These are phyloP conservation scores for Hirtodrosophila histrioides DNA, from an alignment of 2,888 invertebrate species.

Conservation along the genomic window DNA sequence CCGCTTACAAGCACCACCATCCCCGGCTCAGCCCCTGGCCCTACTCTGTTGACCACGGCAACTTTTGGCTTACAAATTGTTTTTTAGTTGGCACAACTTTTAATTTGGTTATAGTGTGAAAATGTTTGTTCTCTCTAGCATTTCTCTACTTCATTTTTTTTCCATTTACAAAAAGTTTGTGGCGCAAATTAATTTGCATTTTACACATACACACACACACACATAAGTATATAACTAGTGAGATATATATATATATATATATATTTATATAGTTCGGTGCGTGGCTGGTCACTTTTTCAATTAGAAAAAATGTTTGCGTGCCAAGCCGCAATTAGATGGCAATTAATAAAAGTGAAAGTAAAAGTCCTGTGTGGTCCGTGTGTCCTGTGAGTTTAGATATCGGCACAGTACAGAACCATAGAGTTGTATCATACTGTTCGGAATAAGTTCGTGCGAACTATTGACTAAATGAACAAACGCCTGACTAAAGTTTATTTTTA, in stretches of 20 bases:
- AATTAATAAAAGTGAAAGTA: constrained; percentile 55
- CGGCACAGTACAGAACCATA: background rate
- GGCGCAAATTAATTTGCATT: constrained; percentile 73
- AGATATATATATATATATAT: too few relatives aligned
- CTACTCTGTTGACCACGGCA: constrained; percentile 43
- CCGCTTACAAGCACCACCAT: background rate
- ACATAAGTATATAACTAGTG: background rate
- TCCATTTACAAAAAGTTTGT: constrained; percentile 63
- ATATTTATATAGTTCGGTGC: background rate
- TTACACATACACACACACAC: constrained; percentile 35
- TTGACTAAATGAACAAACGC: too few relatives aligned
- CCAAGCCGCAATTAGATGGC: constrained; percentile 65
- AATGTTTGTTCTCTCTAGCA: constrained; percentile 57
- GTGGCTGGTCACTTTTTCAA: constrained; percentile 52
- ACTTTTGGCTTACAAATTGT: constrained; percentile 77
- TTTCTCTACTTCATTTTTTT: constrained; percentile 17
- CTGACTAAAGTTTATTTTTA: too few relatives aligned
- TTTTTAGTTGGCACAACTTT: constrained; percentile 75
- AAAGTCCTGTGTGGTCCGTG: background rate
- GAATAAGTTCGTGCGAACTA: too few relatives aligned
- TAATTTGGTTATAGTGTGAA: constrained; percentile 77
- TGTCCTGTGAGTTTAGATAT: constrained; percentile 24
- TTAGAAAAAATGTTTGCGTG: constrained; percentile 57
- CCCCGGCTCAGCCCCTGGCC: background rate
- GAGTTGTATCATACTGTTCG: too few relatives aligned